Evolutionary conservation across 2,888 invertebrate species (phyloP).

Genomic region (Nephrotoma flavescens): DNA sequence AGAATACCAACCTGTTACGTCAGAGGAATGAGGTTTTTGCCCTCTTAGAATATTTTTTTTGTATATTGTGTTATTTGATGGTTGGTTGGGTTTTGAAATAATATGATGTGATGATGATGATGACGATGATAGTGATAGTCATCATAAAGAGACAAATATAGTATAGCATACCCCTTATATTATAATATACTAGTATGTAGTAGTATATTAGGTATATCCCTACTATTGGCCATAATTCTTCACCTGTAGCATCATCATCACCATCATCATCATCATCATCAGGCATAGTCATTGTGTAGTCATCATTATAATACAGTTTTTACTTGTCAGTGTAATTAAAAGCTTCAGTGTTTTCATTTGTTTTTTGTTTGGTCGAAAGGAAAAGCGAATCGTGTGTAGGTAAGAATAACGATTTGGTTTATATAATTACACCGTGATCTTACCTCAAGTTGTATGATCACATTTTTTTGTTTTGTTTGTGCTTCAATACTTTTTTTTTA

Average conservation of each 20-base stretch:
- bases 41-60: not conserved
- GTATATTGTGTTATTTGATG: not conserved
- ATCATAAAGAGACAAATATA: not conserved
- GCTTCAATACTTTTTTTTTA: not conserved
- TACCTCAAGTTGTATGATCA: not conserved
- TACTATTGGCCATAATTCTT: not conserved
- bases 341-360: not conserved
- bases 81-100: constrained; percentile 1
- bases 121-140: not conserved
- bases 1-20: constrained; percentile 10
- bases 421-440: not conserved
- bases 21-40: constrained; percentile 11
- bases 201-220: not conserved
- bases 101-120: not conserved
- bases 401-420: not conserved
- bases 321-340: not conserved
- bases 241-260: not conserved
- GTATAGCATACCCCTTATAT: not conserved
- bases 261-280: not conserved
- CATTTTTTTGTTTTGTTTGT: not conserved
- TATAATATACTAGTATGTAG: not conserved
- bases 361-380: not conserved
- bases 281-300: not conserved
- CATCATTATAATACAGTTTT: not conserved
- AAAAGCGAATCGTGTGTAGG: not conserved